Base-by-base conservation (phyloP, 2,888 invertebrate species). In the Coenonympha glycerion region DNA sequence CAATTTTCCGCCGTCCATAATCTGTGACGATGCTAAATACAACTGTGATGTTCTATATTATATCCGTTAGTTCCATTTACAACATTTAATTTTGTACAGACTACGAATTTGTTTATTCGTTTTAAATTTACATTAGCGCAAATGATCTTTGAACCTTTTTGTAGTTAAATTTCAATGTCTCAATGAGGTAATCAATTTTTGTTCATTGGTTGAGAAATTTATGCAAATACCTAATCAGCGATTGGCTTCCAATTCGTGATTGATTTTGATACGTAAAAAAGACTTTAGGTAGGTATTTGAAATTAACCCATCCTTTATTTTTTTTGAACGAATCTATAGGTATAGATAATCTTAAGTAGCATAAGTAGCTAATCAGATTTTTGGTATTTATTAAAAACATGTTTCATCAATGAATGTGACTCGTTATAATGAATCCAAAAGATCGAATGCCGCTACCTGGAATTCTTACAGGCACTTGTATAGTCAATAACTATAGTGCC, bases 401-500 rank as follows among this genome's bases (percentile, higher is more conserved):
- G n/a, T n/a, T n/a, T n/a, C n/a, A n/a, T n/a, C n/a, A n/a, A n/a
- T n/a, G n/a, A n/a, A n/a, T n/a, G n/a, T n/a, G n/a, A 30, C 28
- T 30, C 28, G 11, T 13, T 41, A 11, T 11, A 28, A 16, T 30
- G 30, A 11, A 41, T 41, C 41, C 28, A 28, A 13, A 28, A 19
- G 24, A 24, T 45, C 34, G 45, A 13, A 34, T 45, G 16, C 34
- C 45, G 24, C 6, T 45, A 24, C 45, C 34, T 34, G 22, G 45
- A 45, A 45, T 24, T 77, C 74, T 76, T 76, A 70, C 72, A 73
- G 71, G 66, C 66, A 59, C 72, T 73, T 72, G 66, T 66, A 59
- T 65, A 64, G 44, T 71, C 73, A 73, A 78, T 75, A 74, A 76
- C 70, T 74, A 68, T 71, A 73, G 73, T 68, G 65, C 71, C 64